These are phyloP conservation scores for Clarias pachynema DNA, from an alignment of 2,797 vertebrate species.

Conservation along the genomic window DNA sequence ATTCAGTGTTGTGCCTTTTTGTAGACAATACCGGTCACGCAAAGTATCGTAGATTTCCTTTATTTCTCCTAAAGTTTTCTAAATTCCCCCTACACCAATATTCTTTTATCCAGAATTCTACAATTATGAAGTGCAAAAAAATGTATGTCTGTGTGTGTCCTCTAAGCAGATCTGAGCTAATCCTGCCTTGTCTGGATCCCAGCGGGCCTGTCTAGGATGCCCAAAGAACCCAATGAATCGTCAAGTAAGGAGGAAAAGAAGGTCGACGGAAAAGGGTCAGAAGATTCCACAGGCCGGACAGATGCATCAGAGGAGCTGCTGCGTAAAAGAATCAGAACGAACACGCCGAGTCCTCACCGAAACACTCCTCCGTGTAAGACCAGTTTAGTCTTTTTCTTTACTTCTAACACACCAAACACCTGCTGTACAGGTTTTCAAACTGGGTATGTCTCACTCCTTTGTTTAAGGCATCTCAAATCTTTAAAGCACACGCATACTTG, in stretches of 20 bases:
- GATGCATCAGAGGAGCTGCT: slow-evolving; percentile 70
- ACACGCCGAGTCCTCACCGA: slow-evolving; percentile 73
- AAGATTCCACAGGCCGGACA: slow-evolving; percentile 61
- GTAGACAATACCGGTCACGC: background rate
- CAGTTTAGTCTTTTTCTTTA: background rate
- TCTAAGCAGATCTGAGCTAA: slow-evolving; percentile 2
- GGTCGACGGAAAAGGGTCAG: slow-evolving; percentile 60
- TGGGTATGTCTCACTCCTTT: background rate
- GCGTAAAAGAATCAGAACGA: slow-evolving; percentile 71
- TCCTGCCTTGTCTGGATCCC: background rate
- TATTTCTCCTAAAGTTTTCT: background rate
- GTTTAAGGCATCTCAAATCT: background rate
- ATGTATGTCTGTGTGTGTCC: background rate
- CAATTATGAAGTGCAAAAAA: background rate
- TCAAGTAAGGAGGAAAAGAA: slow-evolving; percentile 68
- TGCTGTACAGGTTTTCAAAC: background rate
- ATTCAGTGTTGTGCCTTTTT: background rate
- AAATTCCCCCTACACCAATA: background rate
- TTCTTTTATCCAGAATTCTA: background rate
- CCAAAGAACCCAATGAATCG: slow-evolving; percentile 78
- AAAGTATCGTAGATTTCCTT: background rate
- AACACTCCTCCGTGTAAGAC: slow-evolving; percentile 79
- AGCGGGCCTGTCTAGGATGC: slow-evolving; percentile 76
- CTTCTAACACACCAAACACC: background rate
- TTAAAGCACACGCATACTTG: background rate